Evolutionary conservation across 30 jellyfish, hydroid and myxozoan genomes (phyloP).

Genomic region (Aurelia aurita complex sp. Pacific): DNA sequence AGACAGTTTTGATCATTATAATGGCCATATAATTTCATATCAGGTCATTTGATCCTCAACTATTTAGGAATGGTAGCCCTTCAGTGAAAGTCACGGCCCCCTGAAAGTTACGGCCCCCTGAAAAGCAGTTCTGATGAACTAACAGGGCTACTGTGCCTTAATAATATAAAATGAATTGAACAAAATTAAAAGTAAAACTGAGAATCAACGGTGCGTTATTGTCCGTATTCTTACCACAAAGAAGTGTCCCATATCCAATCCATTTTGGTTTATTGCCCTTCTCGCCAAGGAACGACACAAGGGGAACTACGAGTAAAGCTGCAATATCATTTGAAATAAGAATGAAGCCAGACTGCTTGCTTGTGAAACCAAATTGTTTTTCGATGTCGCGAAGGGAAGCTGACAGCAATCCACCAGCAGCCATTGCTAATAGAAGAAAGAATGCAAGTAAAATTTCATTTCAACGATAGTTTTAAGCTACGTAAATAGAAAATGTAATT

Average conservation of each 20-base stretch:
- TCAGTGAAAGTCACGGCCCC: too few relatives aligned
- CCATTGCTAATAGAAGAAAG: conserved; percentile 42
- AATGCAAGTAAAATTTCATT: too few relatives aligned
- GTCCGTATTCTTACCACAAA: conserved; percentile 42
- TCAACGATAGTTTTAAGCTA: too few relatives aligned
- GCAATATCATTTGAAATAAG: conserved; percentile 68
- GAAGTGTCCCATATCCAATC: conserved; percentile 65
- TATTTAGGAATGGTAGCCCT: too few relatives aligned
- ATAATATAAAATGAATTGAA: too few relatives aligned
- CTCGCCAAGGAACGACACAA: conserved; percentile 65
- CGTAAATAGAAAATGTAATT: too few relatives aligned
- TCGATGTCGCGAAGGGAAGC: conserved; percentile 75
- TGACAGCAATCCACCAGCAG: conserved; percentile 56
- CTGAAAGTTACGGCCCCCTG: too few relatives aligned
- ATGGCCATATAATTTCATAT: too few relatives aligned
- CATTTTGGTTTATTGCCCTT: conserved; percentile 78
- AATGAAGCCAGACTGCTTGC: conserved; percentile 66
- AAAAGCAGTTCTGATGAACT: too few relatives aligned
- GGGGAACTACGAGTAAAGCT: conserved; percentile 57
- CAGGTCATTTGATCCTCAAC: too few relatives aligned
- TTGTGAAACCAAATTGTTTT: conserved; percentile 76
- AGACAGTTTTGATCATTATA: too few relatives aligned
- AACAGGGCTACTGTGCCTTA: too few relatives aligned
- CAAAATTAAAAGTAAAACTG: neutral
- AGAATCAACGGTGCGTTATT: neutral